Percentiles rank a stretch among this genome's conserved stretches.
Evolutionary conservation across 2,113 vertebrate species (phyloP).

Genomic region (Cisticola juncidis): DNA sequence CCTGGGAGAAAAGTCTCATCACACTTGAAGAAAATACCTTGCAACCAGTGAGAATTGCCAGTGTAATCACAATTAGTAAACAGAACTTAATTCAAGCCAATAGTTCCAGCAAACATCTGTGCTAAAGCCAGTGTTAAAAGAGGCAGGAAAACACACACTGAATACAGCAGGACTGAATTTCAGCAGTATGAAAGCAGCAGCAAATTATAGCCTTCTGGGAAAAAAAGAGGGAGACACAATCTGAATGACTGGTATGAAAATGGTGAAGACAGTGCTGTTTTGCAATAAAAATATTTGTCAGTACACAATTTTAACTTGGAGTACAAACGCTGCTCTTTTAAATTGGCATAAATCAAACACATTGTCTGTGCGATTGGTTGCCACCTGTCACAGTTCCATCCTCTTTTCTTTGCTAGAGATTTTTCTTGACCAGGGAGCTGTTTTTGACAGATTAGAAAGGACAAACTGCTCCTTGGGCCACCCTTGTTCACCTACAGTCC

Average conservation of each 20-base stretch:
- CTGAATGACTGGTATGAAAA: not conserved
- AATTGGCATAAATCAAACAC: not conserved
- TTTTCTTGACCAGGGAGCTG: not conserved
- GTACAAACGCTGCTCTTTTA: not conserved
- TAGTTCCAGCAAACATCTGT: not conserved
- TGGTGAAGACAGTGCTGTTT: not conserved
- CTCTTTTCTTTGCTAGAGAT: not conserved
- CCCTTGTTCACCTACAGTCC: not conserved
- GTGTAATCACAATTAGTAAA: not conserved
- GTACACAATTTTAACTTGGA: not conserved
- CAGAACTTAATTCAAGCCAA: not conserved
- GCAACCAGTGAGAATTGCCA: not conserved
- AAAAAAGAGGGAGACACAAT: not conserved
- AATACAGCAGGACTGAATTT: not conserved
- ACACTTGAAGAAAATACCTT: not conserved
- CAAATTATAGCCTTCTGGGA: not conserved
- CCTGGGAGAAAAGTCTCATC: not conserved
- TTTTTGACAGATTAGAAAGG: not conserved
- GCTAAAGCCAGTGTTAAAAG: not conserved
- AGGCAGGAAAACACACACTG: not conserved
- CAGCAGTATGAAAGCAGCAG: not conserved
- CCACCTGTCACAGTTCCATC: not conserved
- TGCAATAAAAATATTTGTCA: slow-evolving; percentile 26
- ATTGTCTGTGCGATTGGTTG: not conserved
- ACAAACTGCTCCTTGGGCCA: not conserved